These are phyloP conservation scores for Zapornia atra DNA, from an alignment of 2,113 vertebrate species.

Conservation along the genomic window DNA sequence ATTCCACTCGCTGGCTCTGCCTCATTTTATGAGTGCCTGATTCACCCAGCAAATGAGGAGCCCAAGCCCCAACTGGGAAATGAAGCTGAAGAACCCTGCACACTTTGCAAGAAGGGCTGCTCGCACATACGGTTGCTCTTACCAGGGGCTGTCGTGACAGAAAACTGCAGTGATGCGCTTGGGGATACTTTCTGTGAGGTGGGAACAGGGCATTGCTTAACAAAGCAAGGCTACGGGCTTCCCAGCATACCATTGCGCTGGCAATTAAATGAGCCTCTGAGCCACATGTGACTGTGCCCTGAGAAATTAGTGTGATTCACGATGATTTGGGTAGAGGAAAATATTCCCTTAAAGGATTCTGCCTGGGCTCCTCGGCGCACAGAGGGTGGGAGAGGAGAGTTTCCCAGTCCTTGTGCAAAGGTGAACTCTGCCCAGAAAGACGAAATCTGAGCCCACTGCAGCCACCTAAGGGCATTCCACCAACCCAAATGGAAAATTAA, in stretches of 20 bases:
- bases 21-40: neutral
- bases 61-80: neutral
- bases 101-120: neutral
- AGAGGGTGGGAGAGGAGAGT: slow-evolving; percentile 39
- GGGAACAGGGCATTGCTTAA: slow-evolving; percentile 28
- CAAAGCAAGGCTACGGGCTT: neutral
- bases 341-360: slow-evolving; percentile 38
- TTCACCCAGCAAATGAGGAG: neutral
- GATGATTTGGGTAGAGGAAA: slow-evolving; percentile 36
- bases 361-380: neutral
- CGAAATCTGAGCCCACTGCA: slow-evolving; percentile 45
- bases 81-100: neutral
- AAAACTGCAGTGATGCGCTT: neutral
- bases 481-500: slow-evolving; percentile 69
- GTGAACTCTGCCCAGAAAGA: slow-evolving; percentile 62
- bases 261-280: slow-evolving; percentile 49
- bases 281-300: slow-evolving; percentile 42
- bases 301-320: slow-evolving; percentile 54
- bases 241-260: neutral
- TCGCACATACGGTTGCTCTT: neutral
- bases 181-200: neutral
- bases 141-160: neutral
- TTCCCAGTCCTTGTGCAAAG: slow-evolving; percentile 52
- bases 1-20: neutral
- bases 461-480: slow-evolving; percentile 66